Percentiles rank a stretch among this genome's conserved stretches.
Conservation (phyloP, 1,140 invertebrate genomes). For the Campoletis sonorensis region DNA sequence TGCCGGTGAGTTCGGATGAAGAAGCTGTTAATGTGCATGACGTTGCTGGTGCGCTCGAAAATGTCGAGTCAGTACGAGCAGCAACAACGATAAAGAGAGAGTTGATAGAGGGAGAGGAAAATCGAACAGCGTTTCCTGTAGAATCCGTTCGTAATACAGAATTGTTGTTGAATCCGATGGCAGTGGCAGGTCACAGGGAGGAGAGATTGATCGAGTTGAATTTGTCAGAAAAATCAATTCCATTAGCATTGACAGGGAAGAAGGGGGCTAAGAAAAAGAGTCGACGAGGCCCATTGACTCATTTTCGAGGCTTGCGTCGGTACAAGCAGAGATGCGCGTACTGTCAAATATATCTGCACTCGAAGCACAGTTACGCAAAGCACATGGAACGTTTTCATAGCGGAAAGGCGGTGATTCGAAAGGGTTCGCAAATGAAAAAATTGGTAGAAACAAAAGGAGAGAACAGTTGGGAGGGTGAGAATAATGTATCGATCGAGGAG, state of each 20-base stretch:
- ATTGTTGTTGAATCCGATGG: slow-evolving; percentile 67
- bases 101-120: slow-evolving; percentile 60
- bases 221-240: slow-evolving; percentile 66
- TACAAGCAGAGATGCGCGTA: slow-evolving; percentile 69
- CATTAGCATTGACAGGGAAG: neutral
- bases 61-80: slow-evolving; percentile 3
- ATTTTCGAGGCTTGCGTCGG: slow-evolving; percentile 64
- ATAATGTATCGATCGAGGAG: slow-evolving; percentile 41
- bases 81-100: slow-evolving; percentile 57
- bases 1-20: slow-evolving; percentile 15
- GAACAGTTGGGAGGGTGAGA: slow-evolving; percentile 25
- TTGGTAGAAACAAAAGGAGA: neutral
- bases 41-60: neutral
- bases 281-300: slow-evolving; percentile 64
- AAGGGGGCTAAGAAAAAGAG: slow-evolving; percentile 58
- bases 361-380: slow-evolving; percentile 65
- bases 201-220: slow-evolving; percentile 69
- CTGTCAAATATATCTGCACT: slow-evolving; percentile 71
- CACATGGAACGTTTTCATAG: slow-evolving; percentile 71
- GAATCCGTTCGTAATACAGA: slow-evolving; percentile 61
- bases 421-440: no score
- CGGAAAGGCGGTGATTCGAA: slow-evolving; percentile 25
- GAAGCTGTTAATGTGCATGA: neutral
- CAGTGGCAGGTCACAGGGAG: slow-evolving; percentile 53
- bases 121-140: slow-evolving; percentile 58